These are phyloP conservation scores for Carcharodon carcharias DNA, from an alignment of 2,797 vertebrate genomes.

Conservation along the genomic window DNA sequence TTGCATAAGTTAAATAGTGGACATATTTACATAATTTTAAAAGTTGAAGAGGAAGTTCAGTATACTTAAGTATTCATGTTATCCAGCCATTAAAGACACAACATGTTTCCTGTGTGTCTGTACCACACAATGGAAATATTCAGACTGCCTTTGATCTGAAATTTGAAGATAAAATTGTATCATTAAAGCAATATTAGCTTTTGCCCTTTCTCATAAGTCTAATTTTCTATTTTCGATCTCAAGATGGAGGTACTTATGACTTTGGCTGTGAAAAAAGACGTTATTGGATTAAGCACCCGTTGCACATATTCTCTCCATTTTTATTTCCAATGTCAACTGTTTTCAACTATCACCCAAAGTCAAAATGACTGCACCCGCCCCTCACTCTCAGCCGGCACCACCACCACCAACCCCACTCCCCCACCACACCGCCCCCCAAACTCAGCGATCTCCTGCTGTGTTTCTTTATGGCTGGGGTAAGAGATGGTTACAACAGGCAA, in stretches of 20 bases:
- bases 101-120: constrained; percentile 8
- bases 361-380: not conserved
- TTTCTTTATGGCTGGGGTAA: not conserved
- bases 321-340: not conserved
- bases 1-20: not conserved
- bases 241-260: not conserved
- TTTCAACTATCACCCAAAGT: not conserved
- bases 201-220: not conserved
- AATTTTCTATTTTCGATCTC: not conserved
- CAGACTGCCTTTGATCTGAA: constrained; percentile 12
- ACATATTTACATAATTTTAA: constrained; percentile 16
- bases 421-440: too few species aligned
- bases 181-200: constrained; percentile 20
- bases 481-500: not conserved
- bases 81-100: constrained; percentile 13
- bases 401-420: rapidly evolving
- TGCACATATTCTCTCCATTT: not conserved
- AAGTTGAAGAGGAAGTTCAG: not conserved
- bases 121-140: constrained; percentile 28
- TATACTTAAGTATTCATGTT: not conserved
- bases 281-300: not conserved
- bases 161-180: constrained; percentile 30
- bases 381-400: not conserved
- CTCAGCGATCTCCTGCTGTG: not conserved
- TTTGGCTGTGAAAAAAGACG: not conserved